Conservation (phyloP, 30 jellyfish, hydroid and myxozoan genomes). For the Aurelia coerulea region DNA sequence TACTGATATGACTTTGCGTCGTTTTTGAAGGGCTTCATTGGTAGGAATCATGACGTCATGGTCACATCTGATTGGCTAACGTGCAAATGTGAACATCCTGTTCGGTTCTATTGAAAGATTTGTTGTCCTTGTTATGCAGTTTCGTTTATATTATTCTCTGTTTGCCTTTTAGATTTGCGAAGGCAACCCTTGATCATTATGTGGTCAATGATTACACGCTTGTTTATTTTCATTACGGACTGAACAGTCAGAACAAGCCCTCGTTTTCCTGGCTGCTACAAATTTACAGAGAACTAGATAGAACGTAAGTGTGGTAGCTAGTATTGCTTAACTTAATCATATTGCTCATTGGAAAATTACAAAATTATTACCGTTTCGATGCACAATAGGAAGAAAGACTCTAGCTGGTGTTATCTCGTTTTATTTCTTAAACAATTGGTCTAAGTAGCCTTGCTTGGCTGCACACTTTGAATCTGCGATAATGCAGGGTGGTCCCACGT, state of each 20-base stretch:
- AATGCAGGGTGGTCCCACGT: too few relatives aligned
- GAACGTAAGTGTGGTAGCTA: conserved; percentile 68
- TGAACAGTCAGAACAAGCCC: conserved; percentile 91
- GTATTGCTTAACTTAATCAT: neutral
- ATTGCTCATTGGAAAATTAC: neutral
- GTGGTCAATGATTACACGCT: conserved; percentile 91
- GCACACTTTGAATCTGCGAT: too few relatives aligned
- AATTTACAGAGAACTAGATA: conserved; percentile 82
- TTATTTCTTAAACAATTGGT: too few relatives aligned
- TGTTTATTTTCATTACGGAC: conserved; percentile 92
- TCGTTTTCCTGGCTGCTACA: conserved; percentile 86
- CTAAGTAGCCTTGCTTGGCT: too few relatives aligned
- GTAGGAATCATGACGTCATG: too few relatives aligned
- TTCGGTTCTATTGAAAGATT: too few relatives aligned
- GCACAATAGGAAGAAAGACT: too few relatives aligned
- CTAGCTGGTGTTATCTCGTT: too few relatives aligned
- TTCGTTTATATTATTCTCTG: neutral
- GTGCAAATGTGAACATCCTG: too few relatives aligned
- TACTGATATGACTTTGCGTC: too few relatives aligned
- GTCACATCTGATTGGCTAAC: too few relatives aligned
- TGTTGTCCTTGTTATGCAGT: neutral
- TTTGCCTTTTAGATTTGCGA: conserved; percentile 68
- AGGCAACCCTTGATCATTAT: conserved; percentile 84
- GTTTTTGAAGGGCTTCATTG: too few relatives aligned
- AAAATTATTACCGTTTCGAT: neutral